These are phyloP conservation scores for Sebastes melanostomus DNA, from an alignment of 2,797 vertebrate genomes.

Conservation along the genomic window DNA sequence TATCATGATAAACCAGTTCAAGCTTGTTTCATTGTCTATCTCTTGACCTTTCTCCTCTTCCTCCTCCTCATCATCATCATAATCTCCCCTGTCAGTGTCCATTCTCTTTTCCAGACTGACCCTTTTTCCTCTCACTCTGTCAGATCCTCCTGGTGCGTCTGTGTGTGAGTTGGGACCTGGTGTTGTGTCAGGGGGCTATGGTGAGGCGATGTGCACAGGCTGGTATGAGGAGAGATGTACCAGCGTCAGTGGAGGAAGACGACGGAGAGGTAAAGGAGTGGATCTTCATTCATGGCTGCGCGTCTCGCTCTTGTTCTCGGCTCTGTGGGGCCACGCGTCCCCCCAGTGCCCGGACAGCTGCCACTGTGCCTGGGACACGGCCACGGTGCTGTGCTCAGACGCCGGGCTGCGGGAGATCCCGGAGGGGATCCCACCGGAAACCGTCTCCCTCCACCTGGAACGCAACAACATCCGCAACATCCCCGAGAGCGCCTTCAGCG, in stretches of 20 bases:
- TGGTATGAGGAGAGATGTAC: conserved; percentile 68
- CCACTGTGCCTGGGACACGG: conserved; percentile 77
- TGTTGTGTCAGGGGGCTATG: conserved; percentile 72
- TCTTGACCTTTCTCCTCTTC: conserved; percentile 41
- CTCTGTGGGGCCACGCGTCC: conserved; percentile 50
- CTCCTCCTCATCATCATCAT: conserved; percentile 1
- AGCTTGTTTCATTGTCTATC: conserved; percentile 37
- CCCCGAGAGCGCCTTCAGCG: conserved; percentile 76
- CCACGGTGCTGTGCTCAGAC: conserved; percentile 79
- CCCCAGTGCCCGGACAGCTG: conserved; percentile 68
- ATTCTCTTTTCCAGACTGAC: conserved; percentile 43
- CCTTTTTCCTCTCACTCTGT: conserved; percentile 27
- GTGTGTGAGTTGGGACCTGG: conserved; percentile 48
- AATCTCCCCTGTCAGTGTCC: conserved; percentile 30
- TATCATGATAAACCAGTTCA: conserved; percentile 23
- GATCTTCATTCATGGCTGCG: conserved; percentile 54
- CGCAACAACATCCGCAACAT: conserved; percentile 82
- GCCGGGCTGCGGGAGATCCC: conserved; percentile 80
- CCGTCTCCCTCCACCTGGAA: conserved; percentile 82
- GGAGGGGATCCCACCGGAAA: conserved; percentile 79
- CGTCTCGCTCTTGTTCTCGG: conserved; percentile 54
- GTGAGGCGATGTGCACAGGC: conserved; percentile 77
- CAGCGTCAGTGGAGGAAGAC: conserved; percentile 33
- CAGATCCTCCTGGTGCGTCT: conserved; percentile 42
- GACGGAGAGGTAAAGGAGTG: conserved; percentile 22